These are phyloP conservation scores for Melipona bicolor DNA, from an alignment of 2,888 invertebrate species.

Conservation along the genomic window DNA sequence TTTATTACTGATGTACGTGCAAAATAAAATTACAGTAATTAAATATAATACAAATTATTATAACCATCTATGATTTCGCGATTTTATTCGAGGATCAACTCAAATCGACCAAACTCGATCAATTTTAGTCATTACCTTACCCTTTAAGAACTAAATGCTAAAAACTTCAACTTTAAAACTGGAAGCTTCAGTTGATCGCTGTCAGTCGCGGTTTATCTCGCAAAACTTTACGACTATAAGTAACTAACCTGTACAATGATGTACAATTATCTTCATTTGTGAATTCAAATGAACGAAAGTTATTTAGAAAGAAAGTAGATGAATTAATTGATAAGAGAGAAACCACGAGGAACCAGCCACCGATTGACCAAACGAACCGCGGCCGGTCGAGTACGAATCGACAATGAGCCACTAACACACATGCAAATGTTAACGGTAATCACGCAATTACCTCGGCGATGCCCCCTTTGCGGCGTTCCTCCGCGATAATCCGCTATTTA, in stretches of 20 bases:
- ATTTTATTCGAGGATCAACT: too few species aligned
- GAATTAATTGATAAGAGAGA: not conserved
- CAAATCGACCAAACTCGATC: too few species aligned
- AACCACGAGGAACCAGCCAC: conserved; percentile 21
- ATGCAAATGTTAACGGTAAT: conserved; percentile 55
- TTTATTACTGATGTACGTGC: too few species aligned
- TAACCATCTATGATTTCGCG: too few species aligned
- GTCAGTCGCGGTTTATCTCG: not conserved
- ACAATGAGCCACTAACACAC: conserved; percentile 43
- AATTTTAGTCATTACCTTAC: too few species aligned
- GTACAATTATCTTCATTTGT: not conserved
- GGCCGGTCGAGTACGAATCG: conserved; percentile 16
- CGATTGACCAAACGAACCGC: conserved; percentile 5
- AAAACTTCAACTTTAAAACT: too few species aligned
- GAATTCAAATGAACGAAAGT: not conserved
- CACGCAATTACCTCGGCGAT: conserved; percentile 45
- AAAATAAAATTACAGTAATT: too few species aligned
- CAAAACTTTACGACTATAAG: not conserved
- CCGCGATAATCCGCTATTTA: conserved; percentile 50
- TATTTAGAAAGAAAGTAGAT: not conserved
- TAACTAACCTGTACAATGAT: too few species aligned
- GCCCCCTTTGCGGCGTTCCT: conserved; percentile 27
- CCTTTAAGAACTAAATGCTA: too few species aligned
- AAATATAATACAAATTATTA: too few species aligned
- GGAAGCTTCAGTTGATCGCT: too few species aligned